A percentile compares a stretch with the other conserved stretches of the same genome.
These are phyloP conservation scores for Pheucticus melanocephalus DNA, from an alignment of 2,113 vertebrate species.

Conservation along the genomic window DNA sequence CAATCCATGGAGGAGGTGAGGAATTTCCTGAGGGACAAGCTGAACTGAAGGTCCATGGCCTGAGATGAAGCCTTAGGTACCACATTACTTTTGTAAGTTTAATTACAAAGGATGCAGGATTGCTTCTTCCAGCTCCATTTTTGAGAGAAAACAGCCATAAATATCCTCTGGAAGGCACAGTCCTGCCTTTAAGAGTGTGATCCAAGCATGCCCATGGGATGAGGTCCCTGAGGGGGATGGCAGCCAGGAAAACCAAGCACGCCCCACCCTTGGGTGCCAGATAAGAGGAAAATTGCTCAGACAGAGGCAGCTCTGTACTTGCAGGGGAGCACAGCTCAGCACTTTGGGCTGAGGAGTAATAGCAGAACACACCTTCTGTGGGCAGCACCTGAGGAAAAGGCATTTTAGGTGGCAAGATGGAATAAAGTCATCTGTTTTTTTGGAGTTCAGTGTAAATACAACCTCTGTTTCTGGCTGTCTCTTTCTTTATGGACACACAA, in stretches of 20 bases:
- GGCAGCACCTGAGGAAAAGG: background rate
- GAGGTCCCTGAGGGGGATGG: background rate
- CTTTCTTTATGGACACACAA: background rate
- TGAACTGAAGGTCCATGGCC: accelerated
- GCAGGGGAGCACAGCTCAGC: background rate
- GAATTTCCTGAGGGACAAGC: background rate
- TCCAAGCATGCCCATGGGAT: background rate
- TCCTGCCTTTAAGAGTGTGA: background rate
- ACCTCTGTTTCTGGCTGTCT: background rate
- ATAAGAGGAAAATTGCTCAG: background rate
- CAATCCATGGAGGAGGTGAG: background rate
- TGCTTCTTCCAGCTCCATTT: background rate
- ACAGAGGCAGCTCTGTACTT: background rate
- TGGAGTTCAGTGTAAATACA: background rate
- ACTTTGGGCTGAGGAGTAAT: background rate
- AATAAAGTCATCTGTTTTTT: background rate
- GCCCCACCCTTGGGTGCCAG: background rate
- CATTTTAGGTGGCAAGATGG: background rate
- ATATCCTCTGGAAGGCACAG: accelerated
- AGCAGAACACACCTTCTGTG: background rate
- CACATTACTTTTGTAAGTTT: background rate
- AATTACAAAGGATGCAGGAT: background rate
- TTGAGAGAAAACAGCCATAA: background rate
- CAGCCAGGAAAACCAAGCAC: background rate
- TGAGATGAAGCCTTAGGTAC: background rate